Evolutionary conservation across 2,888 invertebrate genomes (phyloP), one percentile per base, ranked within the genome.

Genomic region (Diaperis boleti): DNA sequence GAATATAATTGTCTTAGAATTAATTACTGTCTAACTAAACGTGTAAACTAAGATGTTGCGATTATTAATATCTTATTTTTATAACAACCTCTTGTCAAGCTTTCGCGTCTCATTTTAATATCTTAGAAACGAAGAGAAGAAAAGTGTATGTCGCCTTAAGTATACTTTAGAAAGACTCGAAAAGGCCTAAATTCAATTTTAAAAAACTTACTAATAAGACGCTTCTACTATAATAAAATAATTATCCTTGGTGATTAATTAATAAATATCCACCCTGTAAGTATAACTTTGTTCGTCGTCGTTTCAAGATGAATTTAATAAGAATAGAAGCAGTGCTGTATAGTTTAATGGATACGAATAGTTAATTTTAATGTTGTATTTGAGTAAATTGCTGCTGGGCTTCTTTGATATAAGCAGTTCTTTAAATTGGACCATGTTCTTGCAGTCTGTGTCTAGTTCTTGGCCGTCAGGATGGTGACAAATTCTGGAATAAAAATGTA

Each of bases 381-480:
- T 52, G 31, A 45, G 26, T 31, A 52, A 15, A 10, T 49, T 55
- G 55, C 31, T 47, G 61, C 61, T 41, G 42, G 35, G 33, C 49
- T 31, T 33, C 35, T 61, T 56, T 62, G 49, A 55, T 56, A 62
- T 37, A 47, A 55, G 54, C 61, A 55, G 45, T 31, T 45, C 39
- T 55, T 35, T 61, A 29, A 49, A 45, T 62, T 62, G 72, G 72
- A 71, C 71, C 72, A 66, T 66, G 59, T 55, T 62, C 67, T 57
- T 57, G 68, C 66, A 69, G 69, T 62, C 50, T 69, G 65, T 59
- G 62, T 63, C 82, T 92, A 92, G 87, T 92, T 91, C 85, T 91
- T 91, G 82, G 92, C 89, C 76, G 92, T 92, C 83, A 92, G 82
- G 84, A 92, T 92, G 85, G 90, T 89, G 81, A 92, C 92, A 81